Percentiles rank a stretch among this genome's conserved stretches.
Evolutionary conservation across 92 coral and sea anemone species (phyloP).

Genomic region (Chrysogorgia sp.): DNA sequence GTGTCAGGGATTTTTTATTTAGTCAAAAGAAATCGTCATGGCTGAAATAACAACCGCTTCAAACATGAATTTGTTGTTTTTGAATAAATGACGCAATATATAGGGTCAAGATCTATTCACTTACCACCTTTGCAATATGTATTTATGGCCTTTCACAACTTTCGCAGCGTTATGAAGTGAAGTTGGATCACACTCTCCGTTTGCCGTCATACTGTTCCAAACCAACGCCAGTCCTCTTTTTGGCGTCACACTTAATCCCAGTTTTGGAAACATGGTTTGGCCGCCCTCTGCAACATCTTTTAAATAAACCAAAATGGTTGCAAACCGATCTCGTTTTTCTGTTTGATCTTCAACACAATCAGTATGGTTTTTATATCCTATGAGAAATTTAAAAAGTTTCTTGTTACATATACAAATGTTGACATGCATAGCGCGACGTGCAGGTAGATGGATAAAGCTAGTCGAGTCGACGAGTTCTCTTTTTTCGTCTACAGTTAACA

Average conservation of each 20-base stretch:
- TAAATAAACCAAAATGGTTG: constrained; percentile 86
- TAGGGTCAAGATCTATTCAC: background rate
- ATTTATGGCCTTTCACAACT: constrained; percentile 85
- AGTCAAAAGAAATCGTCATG: no score
- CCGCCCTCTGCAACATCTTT: constrained; percentile 89
- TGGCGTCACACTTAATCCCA: constrained; percentile 89
- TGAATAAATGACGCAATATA: background rate
- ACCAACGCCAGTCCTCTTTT: constrained; percentile 91
- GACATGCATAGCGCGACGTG: no score
- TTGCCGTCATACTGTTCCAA: constrained; percentile 91
- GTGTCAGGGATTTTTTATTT: no score
- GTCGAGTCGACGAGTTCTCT: no score
- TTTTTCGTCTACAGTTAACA: no score
- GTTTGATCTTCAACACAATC: constrained; percentile 76
- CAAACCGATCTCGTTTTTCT: constrained; percentile 84
- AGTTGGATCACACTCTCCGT: constrained; percentile 84
- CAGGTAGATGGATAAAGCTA: no score
- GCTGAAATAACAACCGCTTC: no score
- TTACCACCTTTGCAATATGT: constrained; percentile 93
- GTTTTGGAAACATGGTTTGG: constrained; percentile 86
- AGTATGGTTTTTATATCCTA: constrained; percentile 97
- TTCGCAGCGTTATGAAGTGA: constrained; percentile 91
- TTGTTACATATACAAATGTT: no score
- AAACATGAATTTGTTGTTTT: no score
- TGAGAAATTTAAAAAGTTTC: no score